Conservation (phyloP, 2,113 vertebrate species). For the Abramis brama region DNA sequence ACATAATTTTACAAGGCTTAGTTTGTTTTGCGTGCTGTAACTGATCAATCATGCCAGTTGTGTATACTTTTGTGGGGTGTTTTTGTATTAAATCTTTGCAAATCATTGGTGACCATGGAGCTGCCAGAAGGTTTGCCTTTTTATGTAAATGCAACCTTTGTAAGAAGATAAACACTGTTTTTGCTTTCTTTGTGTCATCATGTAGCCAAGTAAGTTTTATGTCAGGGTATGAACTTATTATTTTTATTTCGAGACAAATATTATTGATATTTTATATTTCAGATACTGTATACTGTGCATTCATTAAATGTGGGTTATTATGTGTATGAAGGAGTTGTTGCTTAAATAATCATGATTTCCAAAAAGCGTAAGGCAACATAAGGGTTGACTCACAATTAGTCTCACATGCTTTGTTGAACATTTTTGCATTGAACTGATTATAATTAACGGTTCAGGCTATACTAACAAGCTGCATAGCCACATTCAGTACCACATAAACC, state of each 20-base stretch:
- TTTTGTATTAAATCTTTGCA: conserved; percentile 66
- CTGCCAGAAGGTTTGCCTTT: conserved; percentile 51
- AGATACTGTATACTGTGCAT: conserved; percentile 58
- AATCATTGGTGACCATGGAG: conserved; percentile 52
- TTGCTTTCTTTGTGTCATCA: conserved; percentile 45
- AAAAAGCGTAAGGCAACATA: conserved; percentile 40
- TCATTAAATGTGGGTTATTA: conserved; percentile 72
- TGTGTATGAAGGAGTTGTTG: conserved; percentile 70
- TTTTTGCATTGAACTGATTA: not conserved
- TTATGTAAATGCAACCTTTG: conserved; percentile 58
- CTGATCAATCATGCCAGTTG: conserved; percentile 71
- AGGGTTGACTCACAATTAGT: conserved; percentile 32
- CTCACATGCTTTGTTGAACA: not conserved
- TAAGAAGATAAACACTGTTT: conserved; percentile 32
- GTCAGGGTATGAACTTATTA: conserved; percentile 55
- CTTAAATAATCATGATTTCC: conserved; percentile 72
- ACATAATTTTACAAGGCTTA: conserved; percentile 66
- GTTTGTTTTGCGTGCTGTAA: conserved; percentile 66
- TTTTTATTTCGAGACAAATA: conserved; percentile 61
- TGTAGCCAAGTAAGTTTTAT: conserved; percentile 46
- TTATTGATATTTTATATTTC: conserved; percentile 75
- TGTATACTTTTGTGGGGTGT: conserved; percentile 72
- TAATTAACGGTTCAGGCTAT: conserved; percentile 17
- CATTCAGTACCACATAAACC: not conserved
- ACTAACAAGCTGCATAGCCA: conserved; percentile 34